A percentile compares a stretch with the other conserved stretches of the same genome.
phyloP scores from a whole-genome alignment of 2,888 invertebrate species.

The Callyntrura sp. region DNA sequence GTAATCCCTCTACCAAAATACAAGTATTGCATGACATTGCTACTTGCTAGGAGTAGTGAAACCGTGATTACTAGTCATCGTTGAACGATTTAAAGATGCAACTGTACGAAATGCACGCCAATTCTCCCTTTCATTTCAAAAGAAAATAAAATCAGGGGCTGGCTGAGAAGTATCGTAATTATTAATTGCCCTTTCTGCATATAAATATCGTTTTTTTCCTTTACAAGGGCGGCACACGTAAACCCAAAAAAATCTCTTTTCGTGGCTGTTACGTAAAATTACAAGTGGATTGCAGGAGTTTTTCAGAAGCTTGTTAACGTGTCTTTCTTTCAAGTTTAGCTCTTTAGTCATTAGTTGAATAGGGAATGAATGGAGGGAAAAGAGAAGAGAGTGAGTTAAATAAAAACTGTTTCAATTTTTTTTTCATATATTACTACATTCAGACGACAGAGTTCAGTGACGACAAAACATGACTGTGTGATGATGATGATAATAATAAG shows the following conservation, averaged over 20 bases:
- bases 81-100: no score
- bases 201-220: background rate
- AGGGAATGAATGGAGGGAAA: background rate
- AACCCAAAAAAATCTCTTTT: background rate
- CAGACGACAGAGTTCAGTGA: constrained; percentile 14
- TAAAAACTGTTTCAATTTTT: constrained; percentile 24
- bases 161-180: no score
- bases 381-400: background rate
- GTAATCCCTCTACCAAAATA: no score
- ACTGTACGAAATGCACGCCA: no score
- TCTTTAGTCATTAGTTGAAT: background rate
- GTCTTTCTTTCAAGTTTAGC: background rate
- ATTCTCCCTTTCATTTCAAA: constrained; percentile 32
- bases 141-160: background rate
- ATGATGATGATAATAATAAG: constrained; percentile 40
- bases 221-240: background rate
- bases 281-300: background rate
- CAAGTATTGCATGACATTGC: no score
- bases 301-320: background rate
- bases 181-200: background rate
- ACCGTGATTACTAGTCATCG: no score
- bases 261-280: background rate
- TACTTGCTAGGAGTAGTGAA: no score
- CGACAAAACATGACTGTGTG: constrained; percentile 8
- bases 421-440: background rate